Conservation (phyloP, 2,797 vertebrate genomes). For the Australoheros facetus region DNA sequence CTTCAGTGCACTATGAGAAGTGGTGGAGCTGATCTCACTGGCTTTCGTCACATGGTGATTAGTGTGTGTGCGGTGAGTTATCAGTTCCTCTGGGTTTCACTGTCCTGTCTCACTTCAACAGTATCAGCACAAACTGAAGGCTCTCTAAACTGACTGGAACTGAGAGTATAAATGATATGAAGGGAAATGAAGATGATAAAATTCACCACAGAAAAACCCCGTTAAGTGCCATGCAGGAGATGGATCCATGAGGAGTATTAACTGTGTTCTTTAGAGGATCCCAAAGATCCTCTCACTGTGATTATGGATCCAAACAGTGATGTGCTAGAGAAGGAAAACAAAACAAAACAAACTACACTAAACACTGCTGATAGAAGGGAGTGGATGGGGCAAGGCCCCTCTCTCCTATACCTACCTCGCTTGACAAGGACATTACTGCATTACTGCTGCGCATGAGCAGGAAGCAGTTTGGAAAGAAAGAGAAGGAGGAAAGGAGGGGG, state of each 20-base stretch:
- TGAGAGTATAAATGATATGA: constrained; percentile 3
- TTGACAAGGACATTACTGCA: constrained; percentile 62
- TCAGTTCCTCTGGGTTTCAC: not conserved
- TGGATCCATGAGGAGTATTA: not conserved
- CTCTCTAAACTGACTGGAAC: constrained; percentile 1
- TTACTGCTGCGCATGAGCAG: constrained; percentile 53
- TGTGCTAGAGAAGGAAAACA: constrained; percentile 2
- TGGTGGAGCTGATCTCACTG: constrained; percentile 10
- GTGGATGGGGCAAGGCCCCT: not conserved
- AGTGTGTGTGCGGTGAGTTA: not conserved
- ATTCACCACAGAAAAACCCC: constrained; percentile 24
- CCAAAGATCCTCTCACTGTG: not conserved
- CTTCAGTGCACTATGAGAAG: not conserved
- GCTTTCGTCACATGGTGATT: constrained; percentile 1
- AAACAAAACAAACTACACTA: not conserved
- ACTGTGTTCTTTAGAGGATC: not conserved
- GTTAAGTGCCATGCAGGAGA: constrained; percentile 30
- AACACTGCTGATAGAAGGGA: constrained; percentile 10
- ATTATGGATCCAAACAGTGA: constrained; percentile 16
- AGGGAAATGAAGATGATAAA: constrained; percentile 10
- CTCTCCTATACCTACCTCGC: constrained; percentile 65
- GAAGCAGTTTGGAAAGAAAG: not conserved
- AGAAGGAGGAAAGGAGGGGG: constrained; percentile 5
- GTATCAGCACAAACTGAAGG: not conserved
- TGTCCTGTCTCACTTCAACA: not conserved